These are phyloP conservation scores for Trogon surrucura DNA, from an alignment of 2,113 vertebrate genomes.

Conservation along the genomic window DNA sequence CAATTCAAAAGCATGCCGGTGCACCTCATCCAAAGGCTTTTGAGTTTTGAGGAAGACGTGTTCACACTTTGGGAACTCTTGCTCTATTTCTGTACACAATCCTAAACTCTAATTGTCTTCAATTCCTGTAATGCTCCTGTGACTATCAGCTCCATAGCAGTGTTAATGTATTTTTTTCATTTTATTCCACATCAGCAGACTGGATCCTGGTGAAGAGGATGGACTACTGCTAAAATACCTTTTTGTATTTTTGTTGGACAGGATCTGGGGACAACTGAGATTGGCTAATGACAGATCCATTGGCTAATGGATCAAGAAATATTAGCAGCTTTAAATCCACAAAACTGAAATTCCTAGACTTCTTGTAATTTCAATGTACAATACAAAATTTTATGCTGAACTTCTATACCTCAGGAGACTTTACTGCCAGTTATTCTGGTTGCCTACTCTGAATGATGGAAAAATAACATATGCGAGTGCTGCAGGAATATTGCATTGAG, in stretches of 20 bases:
- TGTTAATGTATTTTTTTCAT: neutral
- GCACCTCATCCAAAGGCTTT: neutral
- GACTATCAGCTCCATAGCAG: neutral
- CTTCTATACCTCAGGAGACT: neutral
- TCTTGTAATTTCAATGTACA: neutral
- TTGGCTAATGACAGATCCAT: neutral
- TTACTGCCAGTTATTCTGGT: neutral
- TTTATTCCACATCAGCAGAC: neutral
- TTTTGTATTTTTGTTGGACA: neutral
- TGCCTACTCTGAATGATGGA: neutral
- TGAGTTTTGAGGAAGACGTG: accelerated
- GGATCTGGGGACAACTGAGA: neutral
- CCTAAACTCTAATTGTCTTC: neutral
- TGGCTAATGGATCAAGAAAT: neutral
- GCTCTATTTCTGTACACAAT: neutral
- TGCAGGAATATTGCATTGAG: neutral
- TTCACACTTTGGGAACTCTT: neutral
- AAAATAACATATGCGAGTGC: neutral
- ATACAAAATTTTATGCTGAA: neutral
- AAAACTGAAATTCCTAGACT: neutral
- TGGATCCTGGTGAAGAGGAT: neutral
- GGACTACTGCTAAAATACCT: neutral
- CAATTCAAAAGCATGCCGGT: neutral
- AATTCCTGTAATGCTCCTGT: neutral
- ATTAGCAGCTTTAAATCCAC: neutral